A percentile compares a stretch with the other conserved stretches of the same genome.
phyloP scores from a whole-genome alignment of 2,113 vertebrate genomes.

The Anoplopoma fimbria region DNA sequence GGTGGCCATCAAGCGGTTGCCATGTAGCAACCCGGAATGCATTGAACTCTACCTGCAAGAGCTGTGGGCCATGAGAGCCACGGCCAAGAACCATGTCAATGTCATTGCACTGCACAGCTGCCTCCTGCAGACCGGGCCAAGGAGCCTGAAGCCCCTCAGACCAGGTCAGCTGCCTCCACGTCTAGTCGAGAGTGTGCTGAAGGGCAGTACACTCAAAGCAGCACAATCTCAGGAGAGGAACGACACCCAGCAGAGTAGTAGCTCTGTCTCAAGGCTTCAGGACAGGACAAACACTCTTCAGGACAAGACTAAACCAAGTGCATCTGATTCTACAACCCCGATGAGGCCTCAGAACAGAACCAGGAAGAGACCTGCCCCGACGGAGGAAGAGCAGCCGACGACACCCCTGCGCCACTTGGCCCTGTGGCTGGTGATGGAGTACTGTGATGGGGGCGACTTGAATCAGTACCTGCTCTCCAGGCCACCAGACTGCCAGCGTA shows the following conservation, averaged over 20 bases:
- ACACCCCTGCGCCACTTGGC: constrained; percentile 81
- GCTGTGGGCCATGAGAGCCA: constrained; percentile 94
- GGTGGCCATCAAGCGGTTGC: constrained; percentile 92
- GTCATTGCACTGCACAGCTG: constrained; percentile 89
- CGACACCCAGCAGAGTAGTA: constrained; percentile 3
- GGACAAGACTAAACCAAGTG: constrained; percentile 4
- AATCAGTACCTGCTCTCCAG: constrained; percentile 93
- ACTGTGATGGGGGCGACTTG: constrained; percentile 95
- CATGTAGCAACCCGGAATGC: constrained; percentile 92
- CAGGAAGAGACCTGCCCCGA: constrained; percentile 77
- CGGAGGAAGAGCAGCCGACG: constrained; percentile 77
- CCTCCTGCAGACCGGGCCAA: constrained; percentile 79
- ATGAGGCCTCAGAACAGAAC: constrained; percentile 45
- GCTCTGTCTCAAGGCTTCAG: constrained; percentile 47
- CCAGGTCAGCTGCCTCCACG: constrained; percentile 88
- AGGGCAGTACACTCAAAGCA: constrained; percentile 80
- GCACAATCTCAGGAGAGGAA: constrained; percentile 26
- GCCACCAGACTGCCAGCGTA: constrained; percentile 86
- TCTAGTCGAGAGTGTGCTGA: constrained; percentile 93
- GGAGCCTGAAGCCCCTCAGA: constrained; percentile 74
- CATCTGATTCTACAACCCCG: constrained; percentile 47
- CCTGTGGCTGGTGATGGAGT: constrained; percentile 99
- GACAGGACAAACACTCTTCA: constrained; percentile 56
- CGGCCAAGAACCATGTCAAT: constrained; percentile 89
- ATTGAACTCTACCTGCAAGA: constrained; percentile 94